Evolutionary conservation across 2,888 invertebrate species (phyloP).

Genomic region (Digitonthophagus gazella): DNA sequence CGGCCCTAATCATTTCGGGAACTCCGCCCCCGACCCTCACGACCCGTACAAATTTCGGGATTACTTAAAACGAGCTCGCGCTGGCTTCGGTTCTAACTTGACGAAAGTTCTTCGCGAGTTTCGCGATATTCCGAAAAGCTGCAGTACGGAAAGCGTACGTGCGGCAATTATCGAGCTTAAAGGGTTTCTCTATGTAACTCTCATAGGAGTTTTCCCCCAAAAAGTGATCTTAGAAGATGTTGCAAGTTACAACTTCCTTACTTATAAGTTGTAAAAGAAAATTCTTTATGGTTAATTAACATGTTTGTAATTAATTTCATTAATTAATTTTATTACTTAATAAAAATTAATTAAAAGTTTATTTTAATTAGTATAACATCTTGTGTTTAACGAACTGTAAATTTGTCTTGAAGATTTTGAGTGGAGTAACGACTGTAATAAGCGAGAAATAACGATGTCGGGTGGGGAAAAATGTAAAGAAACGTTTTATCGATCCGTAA

Average conservation of each 20-base stretch:
- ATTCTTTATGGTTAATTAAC: no score
- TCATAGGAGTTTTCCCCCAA: not conserved
- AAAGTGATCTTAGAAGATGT: not conserved
- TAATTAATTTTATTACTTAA: no score
- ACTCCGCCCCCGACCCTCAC: slow-evolving; percentile 16
- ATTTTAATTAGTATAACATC: no score
- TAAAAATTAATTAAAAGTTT: no score
- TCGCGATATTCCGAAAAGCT: not conserved
- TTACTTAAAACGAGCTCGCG: not conserved
- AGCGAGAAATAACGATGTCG: not conserved
- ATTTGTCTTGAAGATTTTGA: not conserved
- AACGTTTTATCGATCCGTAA: not conserved
- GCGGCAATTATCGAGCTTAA: not conserved
- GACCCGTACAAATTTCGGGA: not conserved
- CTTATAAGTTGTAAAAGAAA: no score
- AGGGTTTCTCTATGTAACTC: no score
- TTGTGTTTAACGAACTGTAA: not conserved
- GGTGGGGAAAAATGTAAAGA: not conserved
- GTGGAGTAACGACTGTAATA: not conserved
- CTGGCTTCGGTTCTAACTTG: not conserved
- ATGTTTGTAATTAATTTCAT: no score
- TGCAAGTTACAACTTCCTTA: not conserved
- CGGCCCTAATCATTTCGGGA: not conserved
- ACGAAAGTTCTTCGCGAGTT: not conserved
- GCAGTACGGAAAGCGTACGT: not conserved